phyloP scores from a whole-genome alignment of 2,797 vertebrate species.

The Myripristis jacobus region DNA sequence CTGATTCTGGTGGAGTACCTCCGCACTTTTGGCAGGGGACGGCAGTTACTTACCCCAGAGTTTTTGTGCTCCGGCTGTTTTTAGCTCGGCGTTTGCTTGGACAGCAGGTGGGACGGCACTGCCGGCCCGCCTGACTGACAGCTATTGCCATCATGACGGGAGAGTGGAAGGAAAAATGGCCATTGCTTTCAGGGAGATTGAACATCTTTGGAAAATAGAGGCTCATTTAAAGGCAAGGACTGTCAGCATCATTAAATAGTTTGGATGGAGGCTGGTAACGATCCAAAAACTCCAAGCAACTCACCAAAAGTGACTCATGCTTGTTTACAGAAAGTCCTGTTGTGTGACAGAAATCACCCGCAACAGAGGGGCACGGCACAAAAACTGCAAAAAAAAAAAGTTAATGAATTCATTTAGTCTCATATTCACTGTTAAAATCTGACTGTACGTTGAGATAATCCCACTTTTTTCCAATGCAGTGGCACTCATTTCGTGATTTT shows the following conservation, averaged over 20 bases:
- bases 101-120: slow-evolving; percentile 20
- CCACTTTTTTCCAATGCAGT: too few relatives aligned
- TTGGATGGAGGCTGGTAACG: background rate
- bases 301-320: slow-evolving; percentile 1
- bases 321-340: background rate
- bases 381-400: too few relatives aligned
- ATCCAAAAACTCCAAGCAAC: slow-evolving; percentile 1
- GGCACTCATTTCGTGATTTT: too few relatives aligned
- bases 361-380: background rate
- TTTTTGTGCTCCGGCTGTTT: background rate
- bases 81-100: background rate
- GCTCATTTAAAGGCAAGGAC: slow-evolving; percentile 27
- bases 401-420: too few relatives aligned
- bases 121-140: slow-evolving; percentile 35
- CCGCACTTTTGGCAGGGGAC: background rate
- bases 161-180: slow-evolving; percentile 43
- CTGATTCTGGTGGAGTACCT: slow-evolving; percentile 18
- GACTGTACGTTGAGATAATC: too few relatives aligned
- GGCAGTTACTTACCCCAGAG: background rate
- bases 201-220: slow-evolving; percentile 33
- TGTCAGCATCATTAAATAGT: slow-evolving; percentile 6
- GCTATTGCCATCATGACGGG: slow-evolving; percentile 37
- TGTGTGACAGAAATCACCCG: background rate
- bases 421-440: too few relatives aligned
- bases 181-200: slow-evolving; percentile 34